Base-by-base conservation (phyloP, 2,888 invertebrate genomes). In the Coenonympha arcania region DNA sequence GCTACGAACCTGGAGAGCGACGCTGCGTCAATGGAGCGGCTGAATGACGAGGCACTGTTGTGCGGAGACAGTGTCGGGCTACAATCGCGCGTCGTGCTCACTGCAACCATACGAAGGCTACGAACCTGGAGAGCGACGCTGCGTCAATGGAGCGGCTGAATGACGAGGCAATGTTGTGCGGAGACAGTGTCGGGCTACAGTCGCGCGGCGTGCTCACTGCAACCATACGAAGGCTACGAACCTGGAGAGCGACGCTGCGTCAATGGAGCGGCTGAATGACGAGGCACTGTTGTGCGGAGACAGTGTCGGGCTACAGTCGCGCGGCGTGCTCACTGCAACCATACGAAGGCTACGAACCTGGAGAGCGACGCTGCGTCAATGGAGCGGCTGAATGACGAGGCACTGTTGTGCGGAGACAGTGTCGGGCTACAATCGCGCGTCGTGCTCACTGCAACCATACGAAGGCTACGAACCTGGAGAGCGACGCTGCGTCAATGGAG, bases 351-450 rank as follows among this genome's bases (percentile, higher is more conserved):
- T 26, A 34, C 52, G 28, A 68, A 90, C 90, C 90, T 89, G 49
- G 91, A 91, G 19, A 91, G 79, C 20, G 88, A 88, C 48, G 88
- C 89, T 42, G 90, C 89, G 69, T 92, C 92, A 67, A 92, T 89
- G 41, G 92, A 92, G 73, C 93, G 89, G 22, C 92, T 90, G 76
- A 94, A 94, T 13, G 92, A 92, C 8, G 89, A 89, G 0, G 73
- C 82, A 67, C 89, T 90, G 76, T 93, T 94, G 66, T 94, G 87
- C 6, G 94, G 94, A 40, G 94, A 94, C 60, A 94, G 73, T 18
- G 94, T 93, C 0, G 94, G 94, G 69, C 93, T 94, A 83, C 93
- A 92, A 74, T 94, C 94, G 63, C 94, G 91, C 8, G 93, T 92
- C 18, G n/a, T n/a, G n/a, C n/a, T n/a, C n/a, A n/a, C n/a, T n/a